Percentiles rank a stretch among this genome's conserved stretches.
These are phyloP conservation scores for Anastrepha obliqua DNA, from an alignment of 1,140 invertebrate species.

Conservation along the genomic window DNA sequence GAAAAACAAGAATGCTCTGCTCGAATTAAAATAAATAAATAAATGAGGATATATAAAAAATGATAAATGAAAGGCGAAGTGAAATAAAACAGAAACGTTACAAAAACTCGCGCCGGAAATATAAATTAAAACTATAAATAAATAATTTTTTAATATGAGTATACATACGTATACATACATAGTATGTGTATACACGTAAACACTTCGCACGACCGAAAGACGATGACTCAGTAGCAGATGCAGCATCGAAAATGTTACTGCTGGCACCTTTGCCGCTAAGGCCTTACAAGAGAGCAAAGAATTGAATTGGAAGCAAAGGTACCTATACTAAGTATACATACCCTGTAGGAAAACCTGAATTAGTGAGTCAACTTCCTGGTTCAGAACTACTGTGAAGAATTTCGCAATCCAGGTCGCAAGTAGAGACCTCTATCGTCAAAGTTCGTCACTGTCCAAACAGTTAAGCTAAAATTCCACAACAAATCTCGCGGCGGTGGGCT, in stretches of 20 bases:
- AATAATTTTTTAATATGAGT: constrained; percentile 52
- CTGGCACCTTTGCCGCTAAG: not conserved
- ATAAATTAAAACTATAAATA: constrained; percentile 53
- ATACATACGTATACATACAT: not conserved
- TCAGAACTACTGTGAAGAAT: too few species aligned
- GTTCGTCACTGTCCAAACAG: too few species aligned
- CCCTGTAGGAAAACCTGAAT: too few species aligned
- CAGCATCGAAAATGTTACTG: not conserved
- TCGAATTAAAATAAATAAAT: constrained; percentile 51
- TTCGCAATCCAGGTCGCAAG: too few species aligned
- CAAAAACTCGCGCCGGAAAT: constrained; percentile 45
- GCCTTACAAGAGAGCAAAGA: not conserved
- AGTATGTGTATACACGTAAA: not conserved
- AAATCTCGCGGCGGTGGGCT: too few species aligned
- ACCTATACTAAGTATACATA: too few species aligned
- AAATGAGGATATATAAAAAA: constrained; percentile 6
- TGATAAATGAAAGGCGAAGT: constrained; percentile 40
- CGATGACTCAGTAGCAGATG: constrained; percentile 49
- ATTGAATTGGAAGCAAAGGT: not conserved
- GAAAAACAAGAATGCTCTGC: constrained; percentile 11
- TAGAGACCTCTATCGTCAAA: too few species aligned
- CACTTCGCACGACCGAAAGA: not conserved
- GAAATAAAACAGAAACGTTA: constrained; percentile 40
- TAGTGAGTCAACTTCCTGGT: too few species aligned
- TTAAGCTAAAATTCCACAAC: too few species aligned